Conservation (phyloP, 1,140 invertebrate genomes). For the Laupala kohalensis region DNA sequence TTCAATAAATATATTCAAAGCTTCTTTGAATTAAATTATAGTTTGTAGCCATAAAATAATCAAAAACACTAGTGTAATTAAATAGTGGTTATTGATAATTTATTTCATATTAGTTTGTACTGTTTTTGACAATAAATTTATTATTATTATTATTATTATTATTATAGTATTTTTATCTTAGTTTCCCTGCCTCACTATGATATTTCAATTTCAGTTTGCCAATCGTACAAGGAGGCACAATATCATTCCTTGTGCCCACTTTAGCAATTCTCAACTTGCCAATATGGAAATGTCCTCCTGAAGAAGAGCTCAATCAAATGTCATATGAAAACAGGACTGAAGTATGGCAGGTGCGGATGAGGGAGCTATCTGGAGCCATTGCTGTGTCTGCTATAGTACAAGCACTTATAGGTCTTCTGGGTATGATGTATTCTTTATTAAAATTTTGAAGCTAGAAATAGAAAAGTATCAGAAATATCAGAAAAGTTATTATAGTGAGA, state of each 20-base stretch:
- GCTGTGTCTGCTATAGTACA: slow-evolving; percentile 68
- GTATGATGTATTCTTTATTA: too few relatives aligned
- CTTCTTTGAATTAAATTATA: too few relatives aligned
- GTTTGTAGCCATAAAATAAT: too few relatives aligned
- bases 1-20: too few relatives aligned
- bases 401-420: slow-evolving; percentile 53
- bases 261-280: slow-evolving; percentile 68
- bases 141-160: background rate
- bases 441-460: too few relatives aligned
- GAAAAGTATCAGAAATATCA: too few relatives aligned
- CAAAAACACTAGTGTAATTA: too few relatives aligned
- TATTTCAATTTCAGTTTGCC: slow-evolving; percentile 36
- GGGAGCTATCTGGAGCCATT: slow-evolving; percentile 72
- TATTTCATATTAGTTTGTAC: too few relatives aligned
- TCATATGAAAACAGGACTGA: slow-evolving; percentile 40
- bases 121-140: too few relatives aligned
- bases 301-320: slow-evolving; percentile 38
- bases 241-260: slow-evolving; percentile 72
- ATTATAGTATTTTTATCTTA: background rate
- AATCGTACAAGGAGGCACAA: slow-evolving; percentile 66
- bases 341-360: slow-evolving; percentile 66
- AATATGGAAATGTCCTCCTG: slow-evolving; percentile 59
- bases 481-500: too few relatives aligned
- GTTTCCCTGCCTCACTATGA: background rate
- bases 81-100: too few relatives aligned